Conservation (phyloP, 2,888 invertebrate species). For the Cyaniris semiargus region DNA sequence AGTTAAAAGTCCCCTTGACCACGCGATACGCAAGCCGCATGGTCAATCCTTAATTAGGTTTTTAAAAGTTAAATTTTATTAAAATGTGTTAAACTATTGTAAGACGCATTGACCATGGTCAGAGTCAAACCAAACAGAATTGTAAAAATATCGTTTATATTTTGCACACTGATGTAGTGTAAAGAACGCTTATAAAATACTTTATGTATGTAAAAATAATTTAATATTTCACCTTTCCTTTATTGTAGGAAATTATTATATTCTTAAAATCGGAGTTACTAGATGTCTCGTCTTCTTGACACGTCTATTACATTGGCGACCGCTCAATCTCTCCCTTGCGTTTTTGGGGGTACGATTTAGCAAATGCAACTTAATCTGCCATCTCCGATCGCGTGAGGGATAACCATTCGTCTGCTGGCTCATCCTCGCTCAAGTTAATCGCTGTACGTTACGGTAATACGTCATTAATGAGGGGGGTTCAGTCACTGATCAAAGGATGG, state of each 20-base stretch:
- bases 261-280: not conserved
- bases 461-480: constrained; percentile 52
- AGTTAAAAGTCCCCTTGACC: not conserved
- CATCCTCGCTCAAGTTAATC: constrained; percentile 72
- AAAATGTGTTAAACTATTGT: no score
- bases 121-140: no score
- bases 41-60: not conserved
- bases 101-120: no score
- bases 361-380: constrained; percentile 58
- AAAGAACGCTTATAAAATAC: no score
- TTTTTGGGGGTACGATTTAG: not conserved
- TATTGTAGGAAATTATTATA: no score
- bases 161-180: no score
- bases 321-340: not conserved
- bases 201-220: no score
- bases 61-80: no score
- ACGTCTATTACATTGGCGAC: not conserved
- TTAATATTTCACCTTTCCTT: no score
- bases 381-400: constrained; percentile 61
- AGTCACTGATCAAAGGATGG: constrained; percentile 17
- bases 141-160: no score
- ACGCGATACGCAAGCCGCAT: not conserved
- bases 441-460: constrained; percentile 59
- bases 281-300: not conserved
- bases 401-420: constrained; percentile 59